Conservation (phyloP, 2,888 invertebrate genomes). For the Syrphus vitripennis region DNA sequence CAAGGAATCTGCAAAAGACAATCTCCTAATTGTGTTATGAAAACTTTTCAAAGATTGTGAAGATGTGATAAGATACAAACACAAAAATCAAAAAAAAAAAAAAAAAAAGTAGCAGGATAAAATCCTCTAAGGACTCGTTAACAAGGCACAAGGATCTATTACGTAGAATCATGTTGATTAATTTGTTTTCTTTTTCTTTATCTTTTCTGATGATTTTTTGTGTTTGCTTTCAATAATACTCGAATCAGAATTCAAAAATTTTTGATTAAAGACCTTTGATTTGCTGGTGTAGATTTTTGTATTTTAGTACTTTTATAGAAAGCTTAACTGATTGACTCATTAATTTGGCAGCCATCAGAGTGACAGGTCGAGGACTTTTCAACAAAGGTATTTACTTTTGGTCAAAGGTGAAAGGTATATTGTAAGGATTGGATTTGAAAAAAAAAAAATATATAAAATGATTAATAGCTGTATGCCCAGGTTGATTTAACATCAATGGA, state of each 20-base stretch:
- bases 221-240: not conserved
- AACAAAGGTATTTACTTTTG: not conserved
- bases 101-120: constrained; percentile 4
- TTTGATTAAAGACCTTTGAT: constrained; percentile 8
- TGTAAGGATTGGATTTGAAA: too few relatives aligned
- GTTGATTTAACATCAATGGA: not conserved
- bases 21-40: constrained; percentile 51
- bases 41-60: constrained; percentile 3
- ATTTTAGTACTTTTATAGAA: not conserved
- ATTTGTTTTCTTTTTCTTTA: not conserved
- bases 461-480: constrained; percentile 48
- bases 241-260: constrained; percentile 12
- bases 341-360: constrained; percentile 37
- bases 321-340: constrained; percentile 31
- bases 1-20: not conserved
- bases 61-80: not conserved
- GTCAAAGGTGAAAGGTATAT: not conserved
- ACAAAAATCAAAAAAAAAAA: not conserved
- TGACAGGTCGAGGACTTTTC: constrained; percentile 17
- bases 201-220: not conserved
- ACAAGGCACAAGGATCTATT: constrained; percentile 26
- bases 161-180: not conserved
- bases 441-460: too few relatives aligned
- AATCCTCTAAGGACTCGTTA: constrained; percentile 42
- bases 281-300: constrained; percentile 13